These are phyloP conservation scores for Zoroaster sp. DNA, from an alignment of 53 echinoderm and acorn worm species.

Conservation along the genomic window DNA sequence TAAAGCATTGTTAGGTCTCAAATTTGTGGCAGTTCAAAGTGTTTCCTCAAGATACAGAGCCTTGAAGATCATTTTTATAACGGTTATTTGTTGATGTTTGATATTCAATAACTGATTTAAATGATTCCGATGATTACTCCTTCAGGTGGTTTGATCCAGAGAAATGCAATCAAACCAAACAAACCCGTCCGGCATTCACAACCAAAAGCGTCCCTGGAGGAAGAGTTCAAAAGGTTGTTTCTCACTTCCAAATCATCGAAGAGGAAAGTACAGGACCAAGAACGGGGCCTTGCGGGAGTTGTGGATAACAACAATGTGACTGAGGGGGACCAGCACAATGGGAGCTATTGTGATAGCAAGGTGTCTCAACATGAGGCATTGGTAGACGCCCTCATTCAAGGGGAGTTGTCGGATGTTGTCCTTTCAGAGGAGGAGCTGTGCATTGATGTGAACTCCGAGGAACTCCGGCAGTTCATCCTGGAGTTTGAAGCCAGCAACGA, in stretches of 20 bases:
- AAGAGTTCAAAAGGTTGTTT: slow-evolving; percentile 18
- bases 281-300: background rate
- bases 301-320: background rate
- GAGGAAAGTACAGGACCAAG: background rate
- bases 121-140: background rate
- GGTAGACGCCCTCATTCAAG: slow-evolving; percentile 38
- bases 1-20: too few relatives aligned
- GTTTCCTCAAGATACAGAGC: background rate
- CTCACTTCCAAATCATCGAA: slow-evolving; percentile 32
- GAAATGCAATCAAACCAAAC: background rate
- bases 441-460: slow-evolving; percentile 76
- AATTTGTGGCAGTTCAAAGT: too few relatives aligned
- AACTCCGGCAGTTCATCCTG: slow-evolving; percentile 70
- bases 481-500: slow-evolving; percentile 58
- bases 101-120: background rate
- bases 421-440: slow-evolving; percentile 53
- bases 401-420: background rate
- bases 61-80: background rate
- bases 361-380: slow-evolving; percentile 58
- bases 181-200: background rate
- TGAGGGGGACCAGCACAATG: background rate
- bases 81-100: background rate
- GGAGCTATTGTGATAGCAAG: background rate
- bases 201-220: background rate
- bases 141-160: slow-evolving; percentile 3